Percentiles rank a stretch among this genome's conserved stretches.
phyloP scores from a whole-genome alignment of 1,140 invertebrate species.

The Brevipalpus yothersi region DNA sequence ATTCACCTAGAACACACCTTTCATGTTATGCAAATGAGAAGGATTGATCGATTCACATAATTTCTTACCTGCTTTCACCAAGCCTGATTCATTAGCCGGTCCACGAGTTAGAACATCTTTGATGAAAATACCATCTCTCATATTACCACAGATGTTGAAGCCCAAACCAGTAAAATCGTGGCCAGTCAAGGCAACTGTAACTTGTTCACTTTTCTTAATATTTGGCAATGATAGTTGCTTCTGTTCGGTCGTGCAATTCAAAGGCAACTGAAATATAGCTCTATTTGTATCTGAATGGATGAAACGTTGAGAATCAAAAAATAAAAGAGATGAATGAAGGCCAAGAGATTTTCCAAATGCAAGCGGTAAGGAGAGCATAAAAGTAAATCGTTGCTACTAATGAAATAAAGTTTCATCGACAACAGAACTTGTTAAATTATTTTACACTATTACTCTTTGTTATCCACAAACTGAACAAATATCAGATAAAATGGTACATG shows the following conservation, averaged over 20 bases:
- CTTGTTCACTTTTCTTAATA: not conserved
- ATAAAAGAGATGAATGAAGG: not conserved
- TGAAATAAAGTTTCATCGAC: no score
- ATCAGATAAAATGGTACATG: no score
- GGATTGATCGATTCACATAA: not conserved
- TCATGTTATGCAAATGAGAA: no score
- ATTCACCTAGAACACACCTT: no score
- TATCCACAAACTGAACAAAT: no score
- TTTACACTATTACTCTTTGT: no score
- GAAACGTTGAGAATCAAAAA: not conserved
- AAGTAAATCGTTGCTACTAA: not conserved
- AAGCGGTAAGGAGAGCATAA: not conserved
- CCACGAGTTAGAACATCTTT: conserved; percentile 61
- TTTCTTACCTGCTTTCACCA: conserved; percentile 44
- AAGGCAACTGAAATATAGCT: not conserved
- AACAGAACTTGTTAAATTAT: no score
- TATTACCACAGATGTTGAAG: conserved; percentile 66
- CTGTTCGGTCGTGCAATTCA: not conserved
- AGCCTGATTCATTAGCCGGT: conserved; percentile 56
- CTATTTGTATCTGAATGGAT: not conserved
- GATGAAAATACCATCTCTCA: conserved; percentile 63
- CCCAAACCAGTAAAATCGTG: conserved; percentile 34
- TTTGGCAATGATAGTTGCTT: not conserved
- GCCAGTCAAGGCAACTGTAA: conserved; percentile 2
- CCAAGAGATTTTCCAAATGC: not conserved